These are phyloP conservation scores for Ectobius pallidus DNA, from an alignment of 2,888 invertebrate species.

Conservation along the genomic window DNA sequence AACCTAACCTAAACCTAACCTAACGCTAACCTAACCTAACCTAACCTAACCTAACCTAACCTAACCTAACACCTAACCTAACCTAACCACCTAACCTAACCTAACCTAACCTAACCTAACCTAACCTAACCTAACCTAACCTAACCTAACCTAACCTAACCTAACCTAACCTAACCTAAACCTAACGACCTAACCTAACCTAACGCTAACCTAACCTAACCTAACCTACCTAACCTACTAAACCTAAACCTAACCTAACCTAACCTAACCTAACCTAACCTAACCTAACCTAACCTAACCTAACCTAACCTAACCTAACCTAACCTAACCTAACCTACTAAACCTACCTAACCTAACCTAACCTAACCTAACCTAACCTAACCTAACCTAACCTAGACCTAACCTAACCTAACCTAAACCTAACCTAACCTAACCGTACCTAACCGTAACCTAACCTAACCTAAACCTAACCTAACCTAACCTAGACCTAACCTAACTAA, in stretches of 20 bases:
- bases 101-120: conserved; percentile 25
- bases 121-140: conserved; percentile 26
- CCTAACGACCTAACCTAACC: too few relatives aligned
- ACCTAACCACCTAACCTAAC: too few relatives aligned
- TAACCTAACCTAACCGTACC: conserved; percentile 15
- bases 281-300: not conserved
- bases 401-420: too few relatives aligned
- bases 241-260: conserved; percentile 19
- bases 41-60: too few relatives aligned
- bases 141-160: conserved; percentile 27
- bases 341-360: conserved; percentile 14
- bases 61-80: too few relatives aligned
- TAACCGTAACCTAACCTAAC: conserved; percentile 7
- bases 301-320: conserved; percentile 16
- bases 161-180: conserved; percentile 22
- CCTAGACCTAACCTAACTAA: not conserved
- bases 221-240: too few relatives aligned
- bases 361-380: conserved; percentile 18
- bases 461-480: too few relatives aligned
- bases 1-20: too few relatives aligned
- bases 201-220: too few relatives aligned
- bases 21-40: too few relatives aligned
- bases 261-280: conserved; percentile 22
- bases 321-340: too few relatives aligned
- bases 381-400: too few relatives aligned